Base-by-base conservation (phyloP, 2,888 invertebrate species). In the Limnephilus lunatus region DNA sequence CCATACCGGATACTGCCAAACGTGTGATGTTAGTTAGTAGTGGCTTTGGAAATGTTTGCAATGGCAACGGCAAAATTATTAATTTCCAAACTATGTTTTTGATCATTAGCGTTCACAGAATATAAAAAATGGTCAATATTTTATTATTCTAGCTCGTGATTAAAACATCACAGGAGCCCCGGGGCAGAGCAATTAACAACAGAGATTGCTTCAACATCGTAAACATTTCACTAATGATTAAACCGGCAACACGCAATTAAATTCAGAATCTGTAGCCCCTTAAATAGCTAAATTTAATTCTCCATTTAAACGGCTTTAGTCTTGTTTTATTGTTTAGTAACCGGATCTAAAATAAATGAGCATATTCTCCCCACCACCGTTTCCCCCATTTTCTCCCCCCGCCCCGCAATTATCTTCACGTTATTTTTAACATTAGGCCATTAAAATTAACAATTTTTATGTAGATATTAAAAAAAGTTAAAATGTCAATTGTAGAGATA, bases 191-290 rank as follows among this genome's bases (percentile, higher is more conserved):
- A 88, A 88, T 88, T 80, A 88, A 88, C 35, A n/a, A 12, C 80
- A 35, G 80, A 88, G 19, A 32, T 68, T 88, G 80, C 80, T 80
- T 35, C 3, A 88, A 35, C 88, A 80, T 68, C 68, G n/a, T 39
- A 39, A 85, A 31, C 85, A 82, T 82, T 82, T 82, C 68, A 68
- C 32, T 82, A 85, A 85, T 85, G 85, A 85, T 85, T 39, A 85
- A 39, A 35, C 31, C 35, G 85, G 82, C 31, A 19, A 14, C 19
- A 31, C 5, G 31, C 19, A 32, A 32, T 32, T 32, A 31, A 32
- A 32, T 15, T 83, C 19, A 31, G 32, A 83, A 35, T 12, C 82
- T 15, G 32, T 68, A n/a, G 32, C 12, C 30, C 15, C 48, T 44
- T 39, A 31, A 31, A 30, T 5, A 39, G 7, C 39, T 39, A 7